phyloP scores from a whole-genome alignment of 2,113 vertebrate species.

The Hyperopisus bebe region DNA sequence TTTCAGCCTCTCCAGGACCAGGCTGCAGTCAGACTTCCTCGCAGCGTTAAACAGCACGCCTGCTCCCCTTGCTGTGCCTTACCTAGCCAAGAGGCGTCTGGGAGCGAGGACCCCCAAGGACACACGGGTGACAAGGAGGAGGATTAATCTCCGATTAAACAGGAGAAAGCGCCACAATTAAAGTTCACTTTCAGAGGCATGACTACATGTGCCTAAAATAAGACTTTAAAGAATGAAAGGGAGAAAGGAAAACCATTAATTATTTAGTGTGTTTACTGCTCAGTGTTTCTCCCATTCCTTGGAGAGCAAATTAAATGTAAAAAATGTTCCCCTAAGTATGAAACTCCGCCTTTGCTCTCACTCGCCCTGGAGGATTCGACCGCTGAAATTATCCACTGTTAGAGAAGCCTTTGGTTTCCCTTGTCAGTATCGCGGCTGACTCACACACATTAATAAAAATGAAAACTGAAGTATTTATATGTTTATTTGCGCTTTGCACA shows the following conservation, averaged over 20 bases:
- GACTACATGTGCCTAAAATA: constrained; percentile 48
- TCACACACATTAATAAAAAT: background rate
- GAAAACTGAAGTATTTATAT: background rate
- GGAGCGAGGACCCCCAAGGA: background rate
- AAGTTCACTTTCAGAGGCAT: constrained; percentile 47
- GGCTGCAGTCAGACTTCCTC: background rate
- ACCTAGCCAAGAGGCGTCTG: background rate
- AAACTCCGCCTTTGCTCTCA: constrained; percentile 18
- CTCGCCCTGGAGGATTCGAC: constrained; percentile 16
- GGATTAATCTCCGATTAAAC: constrained; percentile 43
- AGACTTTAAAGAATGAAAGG: background rate
- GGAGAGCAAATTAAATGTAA: constrained; percentile 63
- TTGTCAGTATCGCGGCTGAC: background rate
- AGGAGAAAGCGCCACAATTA: constrained; percentile 44
- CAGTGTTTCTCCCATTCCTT: constrained; percentile 50
- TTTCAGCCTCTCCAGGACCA: background rate
- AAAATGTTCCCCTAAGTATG: constrained; percentile 34
- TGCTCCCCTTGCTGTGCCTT: background rate
- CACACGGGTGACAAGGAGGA: background rate
- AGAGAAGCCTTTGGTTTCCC: background rate
- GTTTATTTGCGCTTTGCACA: background rate
- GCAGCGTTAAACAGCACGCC: background rate
- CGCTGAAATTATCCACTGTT: constrained; percentile 17
- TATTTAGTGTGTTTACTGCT: constrained; percentile 62
- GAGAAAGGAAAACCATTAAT: constrained; percentile 49